Evolutionary conservation across 2,113 vertebrate genomes (phyloP).

Genomic region (Oncorhynchus kisutch): DNA sequence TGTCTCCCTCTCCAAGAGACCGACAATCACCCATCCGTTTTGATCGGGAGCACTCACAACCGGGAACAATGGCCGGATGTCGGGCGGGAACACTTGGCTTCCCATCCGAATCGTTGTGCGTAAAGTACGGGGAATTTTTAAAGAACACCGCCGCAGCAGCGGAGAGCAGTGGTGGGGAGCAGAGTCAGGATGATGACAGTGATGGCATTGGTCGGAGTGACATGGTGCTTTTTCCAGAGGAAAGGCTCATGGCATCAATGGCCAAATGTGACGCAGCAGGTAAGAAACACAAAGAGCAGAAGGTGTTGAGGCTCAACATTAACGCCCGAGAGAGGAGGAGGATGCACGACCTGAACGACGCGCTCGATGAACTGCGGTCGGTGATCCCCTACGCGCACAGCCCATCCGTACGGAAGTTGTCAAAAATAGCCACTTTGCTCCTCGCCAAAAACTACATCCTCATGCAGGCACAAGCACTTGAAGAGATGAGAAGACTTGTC

Average conservation of each 20-base stretch:
- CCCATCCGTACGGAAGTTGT: conserved; percentile 60
- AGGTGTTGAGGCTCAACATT: conserved; percentile 67
- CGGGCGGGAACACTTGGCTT: conserved; percentile 62
- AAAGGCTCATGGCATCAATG: conserved; percentile 58
- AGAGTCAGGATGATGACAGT: conserved; percentile 84
- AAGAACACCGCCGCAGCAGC: conserved; percentile 53
- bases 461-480: conserved; percentile 66
- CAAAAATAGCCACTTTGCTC: conserved; percentile 67
- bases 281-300: conserved; percentile 73
- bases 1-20: conserved; percentile 55
- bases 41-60: conserved; percentile 65
- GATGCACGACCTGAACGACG: conserved; percentile 78
- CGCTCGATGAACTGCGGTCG: conserved; percentile 72
- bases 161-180: conserved; percentile 80
- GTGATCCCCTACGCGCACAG: conserved; percentile 70
- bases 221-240: conserved; percentile 65
- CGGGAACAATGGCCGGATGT: conserved; percentile 27
- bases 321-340: conserved; percentile 75
- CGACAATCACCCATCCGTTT: conserved; percentile 74
- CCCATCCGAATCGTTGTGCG: conserved; percentile 71
- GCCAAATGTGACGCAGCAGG: conserved; percentile 21
- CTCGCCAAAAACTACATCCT: conserved; percentile 71
- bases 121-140: conserved; percentile 70
- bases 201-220: conserved; percentile 74
- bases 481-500: conserved; percentile 63